phyloP scores from a whole-genome alignment of 2,113 vertebrate species.

The Anhinga rufa region DNA sequence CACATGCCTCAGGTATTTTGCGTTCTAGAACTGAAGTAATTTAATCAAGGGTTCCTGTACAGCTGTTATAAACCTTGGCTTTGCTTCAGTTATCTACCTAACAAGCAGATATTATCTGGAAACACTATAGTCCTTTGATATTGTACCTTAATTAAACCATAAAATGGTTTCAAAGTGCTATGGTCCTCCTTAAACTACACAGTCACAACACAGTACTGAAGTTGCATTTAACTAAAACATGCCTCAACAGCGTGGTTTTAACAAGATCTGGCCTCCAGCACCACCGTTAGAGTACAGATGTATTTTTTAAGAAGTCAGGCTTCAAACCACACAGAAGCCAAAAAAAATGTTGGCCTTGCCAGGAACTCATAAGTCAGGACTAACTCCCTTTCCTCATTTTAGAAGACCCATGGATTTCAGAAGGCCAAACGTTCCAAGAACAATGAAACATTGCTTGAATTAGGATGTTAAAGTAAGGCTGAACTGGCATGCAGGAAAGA shows the following conservation, averaged over 20 bases:
- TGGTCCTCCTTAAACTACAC: background rate
- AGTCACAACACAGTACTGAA: background rate
- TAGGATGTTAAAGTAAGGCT: background rate
- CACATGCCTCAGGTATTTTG: constrained; percentile 22
- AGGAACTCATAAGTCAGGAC: background rate
- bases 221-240: background rate
- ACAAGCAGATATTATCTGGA: constrained; percentile 38
- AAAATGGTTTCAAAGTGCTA: background rate
- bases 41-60: background rate
- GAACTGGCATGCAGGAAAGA: background rate
- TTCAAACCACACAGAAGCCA: background rate
- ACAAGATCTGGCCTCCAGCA: background rate
- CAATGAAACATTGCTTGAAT: background rate
- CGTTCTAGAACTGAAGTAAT: constrained; percentile 25
- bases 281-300: background rate
- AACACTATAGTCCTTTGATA: constrained; percentile 33
- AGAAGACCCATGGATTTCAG: background rate
- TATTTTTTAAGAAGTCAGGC: background rate
- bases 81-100: constrained; percentile 41
- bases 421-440: background rate
- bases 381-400: background rate
- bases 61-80: constrained; percentile 25
- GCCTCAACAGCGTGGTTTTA: background rate
- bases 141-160: background rate
- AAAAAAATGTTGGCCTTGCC: background rate